Conservation (phyloP, 1,140 invertebrate genomes). For the Brachionus koreanus region DNA sequence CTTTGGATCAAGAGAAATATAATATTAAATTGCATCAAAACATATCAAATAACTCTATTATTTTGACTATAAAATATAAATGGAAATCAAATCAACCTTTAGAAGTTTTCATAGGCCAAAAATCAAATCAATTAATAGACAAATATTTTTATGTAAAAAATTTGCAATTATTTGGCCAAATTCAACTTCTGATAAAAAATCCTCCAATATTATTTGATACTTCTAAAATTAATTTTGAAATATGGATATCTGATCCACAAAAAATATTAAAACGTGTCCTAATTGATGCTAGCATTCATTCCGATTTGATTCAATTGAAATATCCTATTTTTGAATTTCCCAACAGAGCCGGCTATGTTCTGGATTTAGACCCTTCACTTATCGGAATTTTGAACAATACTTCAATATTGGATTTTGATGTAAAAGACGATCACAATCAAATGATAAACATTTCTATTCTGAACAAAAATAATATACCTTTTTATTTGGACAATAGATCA, state of each 20-base stretch:
- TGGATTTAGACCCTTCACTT: background rate
- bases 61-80: background rate
- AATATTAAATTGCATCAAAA: background rate
- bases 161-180: background rate
- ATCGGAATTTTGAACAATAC: constrained; percentile 21
- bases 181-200: background rate
- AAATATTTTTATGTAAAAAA: constrained; percentile 24
- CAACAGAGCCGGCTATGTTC: background rate
- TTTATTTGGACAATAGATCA: constrained; percentile 11
- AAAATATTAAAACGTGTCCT: background rate
- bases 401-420: background rate
- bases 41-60: background rate
- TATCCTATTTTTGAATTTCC: background rate
- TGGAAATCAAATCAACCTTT: background rate
- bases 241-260: background rate
- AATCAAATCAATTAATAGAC: background rate
- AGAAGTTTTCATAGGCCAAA: background rate
- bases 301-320: background rate
- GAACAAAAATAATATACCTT: background rate
- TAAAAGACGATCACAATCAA: background rate
- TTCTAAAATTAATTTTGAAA: background rate
- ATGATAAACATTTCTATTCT: background rate
- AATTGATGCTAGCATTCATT: background rate
- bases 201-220: background rate
- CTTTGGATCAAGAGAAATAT: background rate